Base-by-base conservation (phyloP, 2,888 invertebrate species). In the Drosophila sordidapex region DNA sequence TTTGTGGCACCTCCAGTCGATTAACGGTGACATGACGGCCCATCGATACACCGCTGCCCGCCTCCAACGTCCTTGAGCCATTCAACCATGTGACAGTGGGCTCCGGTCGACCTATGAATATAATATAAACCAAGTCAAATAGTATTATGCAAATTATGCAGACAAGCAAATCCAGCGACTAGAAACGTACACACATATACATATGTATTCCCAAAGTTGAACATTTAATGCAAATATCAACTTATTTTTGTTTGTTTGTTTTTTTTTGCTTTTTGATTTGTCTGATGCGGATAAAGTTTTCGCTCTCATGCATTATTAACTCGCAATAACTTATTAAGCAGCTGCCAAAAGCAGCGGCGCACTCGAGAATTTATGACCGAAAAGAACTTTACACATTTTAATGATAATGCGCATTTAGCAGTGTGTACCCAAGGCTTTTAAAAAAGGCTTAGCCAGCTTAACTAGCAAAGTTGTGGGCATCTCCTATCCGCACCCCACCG, bases 81-180 rank as follows among this genome's bases (percentile, higher is more conserved):
- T 96, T 95, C 88, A 96, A 95, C 97, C 97, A 97, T 79, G 95
- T 96, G n/a, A 97, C 96, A n/a, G 95, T 95, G 8, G 97, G 97
- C 21, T 96, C 95, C 51, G 97, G 97, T 52, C 97, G 96, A 74
- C 97, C 97, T 97, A 94, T 48, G 58, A 40, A 79, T 46, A 29
- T n/a, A 27, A n/a, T 36, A n/a, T n/a, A 46, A 25, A 18, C 56
- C 60, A 27, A 25, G 49, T 40, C 25, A 59, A 75, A 75, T 66
- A 43, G 53, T 70, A 70, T 62, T 76, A 75, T 74, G 61, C 58
- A 64, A 74, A 74, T 72, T 62, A 21, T 21, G 52, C 33, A 46
- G 43, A 54, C 29, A 48, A n/a, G 8, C 21, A 38, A 48, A 29
- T 33, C 36, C 6, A 31, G 15, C 15, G 38, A 56, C n/a, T 59